Conservation (phyloP, 2,888 invertebrate genomes). For the Oasisia sp. region DNA sequence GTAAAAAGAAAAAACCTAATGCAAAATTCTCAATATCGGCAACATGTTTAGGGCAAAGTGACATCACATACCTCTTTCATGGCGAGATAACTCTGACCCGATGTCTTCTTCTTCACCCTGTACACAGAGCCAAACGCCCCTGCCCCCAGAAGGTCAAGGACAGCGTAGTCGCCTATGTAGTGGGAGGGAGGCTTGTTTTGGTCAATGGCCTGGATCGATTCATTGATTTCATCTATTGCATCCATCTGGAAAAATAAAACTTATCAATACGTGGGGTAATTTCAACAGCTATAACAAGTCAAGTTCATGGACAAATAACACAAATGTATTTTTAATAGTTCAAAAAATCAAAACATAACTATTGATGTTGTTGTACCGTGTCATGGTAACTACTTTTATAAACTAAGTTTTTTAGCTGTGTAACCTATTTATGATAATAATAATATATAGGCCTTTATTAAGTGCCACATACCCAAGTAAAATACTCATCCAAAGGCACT, state of each 20-base stretch:
- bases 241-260: neutral
- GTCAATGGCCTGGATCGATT: conserved; percentile 54
- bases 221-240: neutral
- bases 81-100: conserved; percentile 62
- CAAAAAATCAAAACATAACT: no score
- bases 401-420: no score
- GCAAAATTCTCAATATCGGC: no score
- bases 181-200: conserved; percentile 58
- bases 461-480: no score
- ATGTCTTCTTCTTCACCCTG: conserved; percentile 62
- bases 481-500: no score
- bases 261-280: neutral
- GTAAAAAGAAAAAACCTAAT: no score
- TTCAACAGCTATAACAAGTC: neutral
- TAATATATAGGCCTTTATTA: no score
- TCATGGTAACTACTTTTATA: no score
- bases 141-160: conserved; percentile 66
- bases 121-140: conserved; percentile 69
- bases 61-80: conserved; percentile 65
- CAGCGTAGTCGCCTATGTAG: conserved; percentile 65
- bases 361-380: no score
- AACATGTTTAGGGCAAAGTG: neutral
- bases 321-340: neutral
- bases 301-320: neutral
- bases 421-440: no score